Evolutionary conservation across 1,140 invertebrate genomes (phyloP).

Genomic region (Drosophila parvula): DNA sequence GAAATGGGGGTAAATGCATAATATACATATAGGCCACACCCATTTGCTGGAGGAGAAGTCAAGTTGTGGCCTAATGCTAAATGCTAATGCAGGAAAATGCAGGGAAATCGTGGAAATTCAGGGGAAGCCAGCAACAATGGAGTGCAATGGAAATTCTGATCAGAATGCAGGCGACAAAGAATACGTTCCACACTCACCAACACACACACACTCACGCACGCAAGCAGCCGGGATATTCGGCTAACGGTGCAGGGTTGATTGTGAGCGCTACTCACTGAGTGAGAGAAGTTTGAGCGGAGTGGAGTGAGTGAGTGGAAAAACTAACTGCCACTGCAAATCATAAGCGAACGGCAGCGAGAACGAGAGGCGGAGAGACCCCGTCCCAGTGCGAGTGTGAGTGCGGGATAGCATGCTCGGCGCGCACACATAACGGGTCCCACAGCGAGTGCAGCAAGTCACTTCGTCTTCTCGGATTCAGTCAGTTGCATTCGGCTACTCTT

Average conservation of each 20-base stretch:
- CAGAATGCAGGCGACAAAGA: constrained; percentile 55
- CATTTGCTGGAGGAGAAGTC: constrained; percentile 53
- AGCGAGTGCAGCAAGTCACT: constrained; percentile 44
- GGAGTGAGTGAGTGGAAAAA: constrained; percentile 47
- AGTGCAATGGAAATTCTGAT: constrained; percentile 42
- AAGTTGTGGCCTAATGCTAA: constrained; percentile 56
- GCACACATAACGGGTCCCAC: constrained; percentile 41
- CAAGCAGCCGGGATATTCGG: constrained; percentile 14
- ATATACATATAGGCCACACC: constrained; percentile 56
- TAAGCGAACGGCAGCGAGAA: constrained; percentile 24
- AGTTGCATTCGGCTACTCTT: constrained; percentile 71
- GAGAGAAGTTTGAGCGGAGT: constrained; percentile 22
- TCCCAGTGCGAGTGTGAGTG: constrained; percentile 2
- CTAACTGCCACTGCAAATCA: constrained; percentile 57
- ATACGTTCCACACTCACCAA: constrained; percentile 51
- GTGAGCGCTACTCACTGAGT: constrained; percentile 22
- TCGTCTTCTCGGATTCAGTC: constrained; percentile 27
- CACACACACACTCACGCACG: not conserved
- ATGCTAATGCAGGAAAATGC: constrained; percentile 57
- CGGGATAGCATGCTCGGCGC: constrained; percentile 15
- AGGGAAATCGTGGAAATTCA: constrained; percentile 20
- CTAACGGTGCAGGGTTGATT: constrained; percentile 46
- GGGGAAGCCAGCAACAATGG: constrained; percentile 53
- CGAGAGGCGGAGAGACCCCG: not conserved
- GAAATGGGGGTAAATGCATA: constrained; percentile 33